These are phyloP conservation scores for Reticulitermes lucifugus DNA, from an alignment of 2,888 invertebrate genomes.

Conservation along the genomic window DNA sequence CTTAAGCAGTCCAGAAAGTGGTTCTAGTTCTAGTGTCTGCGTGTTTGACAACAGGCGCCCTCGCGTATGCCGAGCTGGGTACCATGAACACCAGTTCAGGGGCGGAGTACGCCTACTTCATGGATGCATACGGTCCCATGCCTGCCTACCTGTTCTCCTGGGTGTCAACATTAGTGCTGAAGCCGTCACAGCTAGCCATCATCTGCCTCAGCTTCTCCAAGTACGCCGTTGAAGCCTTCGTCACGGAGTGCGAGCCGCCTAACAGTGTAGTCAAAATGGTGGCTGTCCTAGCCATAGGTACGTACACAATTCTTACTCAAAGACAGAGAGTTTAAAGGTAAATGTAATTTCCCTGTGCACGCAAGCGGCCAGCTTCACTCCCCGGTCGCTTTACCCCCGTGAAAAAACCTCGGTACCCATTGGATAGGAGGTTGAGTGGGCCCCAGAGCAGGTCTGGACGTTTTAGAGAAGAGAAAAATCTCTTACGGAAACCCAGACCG, in stretches of 20 bases:
- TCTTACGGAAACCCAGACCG: too few relatives aligned
- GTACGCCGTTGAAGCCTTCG: slow-evolving; percentile 92
- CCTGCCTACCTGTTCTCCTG: slow-evolving; percentile 94
- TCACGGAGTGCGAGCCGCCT: slow-evolving; percentile 87
- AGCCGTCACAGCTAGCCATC: slow-evolving; percentile 95
- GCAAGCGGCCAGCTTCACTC: too few relatives aligned
- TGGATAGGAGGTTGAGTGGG: too few relatives aligned
- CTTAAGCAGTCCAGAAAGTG: too few relatives aligned
- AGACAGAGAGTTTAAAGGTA: neutral
- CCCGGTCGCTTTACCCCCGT: too few relatives aligned
- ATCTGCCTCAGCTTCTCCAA: slow-evolving; percentile 94
- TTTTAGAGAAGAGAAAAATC: too few relatives aligned
- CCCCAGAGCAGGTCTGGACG: too few relatives aligned
- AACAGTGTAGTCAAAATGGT: slow-evolving; percentile 87
- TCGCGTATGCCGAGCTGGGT: slow-evolving; percentile 94
- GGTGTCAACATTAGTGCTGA: slow-evolving; percentile 92
- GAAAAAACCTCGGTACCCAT: too few relatives aligned
- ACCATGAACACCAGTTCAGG: slow-evolving; percentile 96
- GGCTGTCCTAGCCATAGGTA: slow-evolving; percentile 88
- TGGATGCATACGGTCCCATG: slow-evolving; percentile 93
- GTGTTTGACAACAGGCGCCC: slow-evolving; percentile 75
- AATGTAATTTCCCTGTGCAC: too few relatives aligned
- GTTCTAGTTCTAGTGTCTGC: too few relatives aligned
- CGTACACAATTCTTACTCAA: slow-evolving; percentile 56
- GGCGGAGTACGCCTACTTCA: slow-evolving; percentile 95